Percentiles rank a stretch among this genome's conserved stretches.
Conservation (phyloP, 2,113 vertebrate genomes). For the Salminus brasiliensis region DNA sequence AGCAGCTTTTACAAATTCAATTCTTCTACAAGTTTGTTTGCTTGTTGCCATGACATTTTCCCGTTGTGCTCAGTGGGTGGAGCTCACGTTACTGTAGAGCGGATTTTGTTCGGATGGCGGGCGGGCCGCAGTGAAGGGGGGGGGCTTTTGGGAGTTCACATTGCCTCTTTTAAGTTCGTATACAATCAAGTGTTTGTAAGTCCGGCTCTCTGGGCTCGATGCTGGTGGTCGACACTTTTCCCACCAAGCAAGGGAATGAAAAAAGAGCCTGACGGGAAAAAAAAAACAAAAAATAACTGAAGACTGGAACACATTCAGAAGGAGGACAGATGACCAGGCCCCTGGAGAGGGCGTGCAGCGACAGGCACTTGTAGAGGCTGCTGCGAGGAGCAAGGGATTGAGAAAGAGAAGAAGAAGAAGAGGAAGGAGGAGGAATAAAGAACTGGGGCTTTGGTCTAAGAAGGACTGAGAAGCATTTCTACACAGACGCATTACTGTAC, state of each 20-base stretch:
- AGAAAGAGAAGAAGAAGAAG: background rate
- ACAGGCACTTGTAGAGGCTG: constrained; percentile 46
- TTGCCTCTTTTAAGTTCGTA: constrained; percentile 12
- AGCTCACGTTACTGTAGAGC: background rate
- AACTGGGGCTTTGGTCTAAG: constrained; percentile 10
- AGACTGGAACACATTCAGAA: constrained; percentile 5
- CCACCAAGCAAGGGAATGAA: background rate
- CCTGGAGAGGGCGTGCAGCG: constrained; percentile 30
- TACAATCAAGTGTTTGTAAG: constrained; percentile 49
- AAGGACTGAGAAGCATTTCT: constrained; percentile 12
- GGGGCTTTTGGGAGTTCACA: background rate
- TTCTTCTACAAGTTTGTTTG: constrained; percentile 51
- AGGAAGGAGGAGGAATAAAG: background rate
- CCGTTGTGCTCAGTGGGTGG: constrained; percentile 26
- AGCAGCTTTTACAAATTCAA: constrained; percentile 74
- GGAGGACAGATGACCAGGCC: background rate
- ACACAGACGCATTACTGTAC: background rate
- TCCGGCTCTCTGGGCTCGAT: constrained; percentile 35
- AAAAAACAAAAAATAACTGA: too few relatives aligned
- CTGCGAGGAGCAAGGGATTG: background rate
- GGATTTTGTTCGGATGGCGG: constrained; percentile 5
- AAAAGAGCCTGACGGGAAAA: background rate
- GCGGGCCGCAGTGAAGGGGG: background rate
- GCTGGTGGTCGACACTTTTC: background rate
- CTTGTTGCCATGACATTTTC: constrained; percentile 35